Percentiles rank a stretch among this genome's conserved stretches.
Conservation (phyloP, 2,797 vertebrate genomes). For the Apodemus agrarius region DNA sequence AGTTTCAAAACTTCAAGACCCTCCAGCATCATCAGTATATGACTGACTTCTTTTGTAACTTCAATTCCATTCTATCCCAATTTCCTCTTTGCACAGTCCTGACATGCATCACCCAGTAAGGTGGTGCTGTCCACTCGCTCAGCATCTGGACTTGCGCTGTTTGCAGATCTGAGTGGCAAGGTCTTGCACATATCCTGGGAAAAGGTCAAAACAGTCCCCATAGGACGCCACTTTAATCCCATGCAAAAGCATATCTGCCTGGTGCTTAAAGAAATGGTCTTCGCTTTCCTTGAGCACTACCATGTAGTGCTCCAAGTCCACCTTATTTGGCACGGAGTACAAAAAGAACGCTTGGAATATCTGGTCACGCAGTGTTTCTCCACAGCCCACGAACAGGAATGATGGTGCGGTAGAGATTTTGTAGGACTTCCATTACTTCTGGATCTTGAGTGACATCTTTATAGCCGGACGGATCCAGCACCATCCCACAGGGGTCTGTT, state of each 20-base stretch:
- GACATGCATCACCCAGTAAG: slow-evolving; percentile 67
- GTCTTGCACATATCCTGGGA: slow-evolving; percentile 85
- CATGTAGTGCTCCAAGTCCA: slow-evolving; percentile 88
- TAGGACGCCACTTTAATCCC: slow-evolving; percentile 88
- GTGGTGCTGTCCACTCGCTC: slow-evolving; percentile 86
- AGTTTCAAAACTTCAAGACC: slow-evolving; percentile 57
- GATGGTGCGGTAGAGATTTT: slow-evolving; percentile 87
- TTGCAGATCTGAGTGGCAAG: slow-evolving; percentile 86
- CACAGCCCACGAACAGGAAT: slow-evolving; percentile 87
- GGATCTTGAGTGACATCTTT: slow-evolving; percentile 88
- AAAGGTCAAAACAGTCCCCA: slow-evolving; percentile 82
- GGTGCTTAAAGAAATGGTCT: slow-evolving; percentile 88
- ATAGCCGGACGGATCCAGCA: slow-evolving; percentile 86
- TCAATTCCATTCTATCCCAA: slow-evolving; percentile 73
- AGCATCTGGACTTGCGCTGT: slow-evolving; percentile 85
- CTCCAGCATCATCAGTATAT: slow-evolving; percentile 43
- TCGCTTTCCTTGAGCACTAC: slow-evolving; percentile 86
- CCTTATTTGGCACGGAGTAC: slow-evolving; percentile 86
- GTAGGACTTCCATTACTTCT: slow-evolving; percentile 88
- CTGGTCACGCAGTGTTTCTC: slow-evolving; percentile 87
- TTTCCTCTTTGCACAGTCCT: slow-evolving; percentile 86
- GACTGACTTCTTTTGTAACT: slow-evolving; percentile 60
- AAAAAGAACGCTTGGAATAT: slow-evolving; percentile 89
- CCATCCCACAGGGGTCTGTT: slow-evolving; percentile 87
- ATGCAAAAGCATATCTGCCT: slow-evolving; percentile 86